Conservation (phyloP, 2,888 invertebrate species). For the Apamea monoglypha region DNA sequence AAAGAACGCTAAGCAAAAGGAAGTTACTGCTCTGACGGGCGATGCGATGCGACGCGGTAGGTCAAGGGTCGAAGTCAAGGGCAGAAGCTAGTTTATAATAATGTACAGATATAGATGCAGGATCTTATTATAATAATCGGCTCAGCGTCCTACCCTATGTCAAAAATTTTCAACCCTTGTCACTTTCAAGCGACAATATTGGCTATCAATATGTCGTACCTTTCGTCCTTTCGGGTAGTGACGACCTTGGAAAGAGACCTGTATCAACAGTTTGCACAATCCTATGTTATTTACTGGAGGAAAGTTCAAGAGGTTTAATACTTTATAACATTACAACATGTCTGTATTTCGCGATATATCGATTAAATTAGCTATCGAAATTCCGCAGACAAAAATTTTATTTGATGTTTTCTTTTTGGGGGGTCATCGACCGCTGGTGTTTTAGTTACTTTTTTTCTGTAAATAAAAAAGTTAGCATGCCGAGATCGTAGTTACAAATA, state of each 20-base stretch:
- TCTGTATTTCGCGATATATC: background rate
- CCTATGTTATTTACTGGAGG: constrained; percentile 1
- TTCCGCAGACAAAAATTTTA: too few relatives aligned
- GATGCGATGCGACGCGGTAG: too few relatives aligned
- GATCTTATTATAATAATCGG: constrained; percentile 37
- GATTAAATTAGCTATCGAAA: background rate
- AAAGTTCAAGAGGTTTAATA: background rate
- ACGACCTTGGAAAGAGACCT: constrained; percentile 31
- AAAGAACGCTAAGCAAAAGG: too few relatives aligned
- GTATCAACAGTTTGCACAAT: constrained; percentile 28
- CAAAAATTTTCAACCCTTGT: constrained; percentile 58
- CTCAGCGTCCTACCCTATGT: constrained; percentile 7
- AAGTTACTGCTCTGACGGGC: too few relatives aligned
- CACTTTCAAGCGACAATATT: constrained; percentile 48
- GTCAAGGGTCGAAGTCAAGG: background rate
- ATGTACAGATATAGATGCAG: background rate
- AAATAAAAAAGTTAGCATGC: too few relatives aligned
- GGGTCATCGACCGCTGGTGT: too few relatives aligned
- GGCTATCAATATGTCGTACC: constrained; percentile 48
- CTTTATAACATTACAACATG: background rate
- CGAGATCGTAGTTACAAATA: too few relatives aligned
- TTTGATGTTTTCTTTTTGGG: too few relatives aligned
- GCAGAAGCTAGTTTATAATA: background rate
- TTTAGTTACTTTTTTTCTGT: too few relatives aligned
- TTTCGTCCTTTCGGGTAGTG: constrained; percentile 35